Evolutionary conservation across 2,113 vertebrate genomes (phyloP), one percentile per base, ranked within the genome.

Genomic region (Pavo muticus): DNA sequence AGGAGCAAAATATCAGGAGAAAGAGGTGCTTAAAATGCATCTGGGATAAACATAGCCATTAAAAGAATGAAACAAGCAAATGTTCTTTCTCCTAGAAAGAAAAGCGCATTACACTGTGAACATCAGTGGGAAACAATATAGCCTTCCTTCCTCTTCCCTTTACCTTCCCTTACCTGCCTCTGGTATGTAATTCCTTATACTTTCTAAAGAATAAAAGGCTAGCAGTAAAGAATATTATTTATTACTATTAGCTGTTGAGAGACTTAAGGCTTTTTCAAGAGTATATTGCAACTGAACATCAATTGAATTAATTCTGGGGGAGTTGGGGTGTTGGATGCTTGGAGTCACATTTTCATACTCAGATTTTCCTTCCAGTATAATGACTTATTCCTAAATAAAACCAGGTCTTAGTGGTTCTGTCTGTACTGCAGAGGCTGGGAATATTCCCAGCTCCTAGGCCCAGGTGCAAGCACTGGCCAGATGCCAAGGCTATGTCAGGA

Each of bases 291-390:
- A 39, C 7, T 32, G 30, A 54, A 59, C 27, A 20, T 21, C 44
- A 76, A 50, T 83, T 60, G 56, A 6, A 40, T 35, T 9, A 11
- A 48, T 73, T 90, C 83, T 67, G 32, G 4, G 35, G 13, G 21
- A 78, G 42, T 21, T 48, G 76, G 56, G 74, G 82, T 4, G 6
- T 52, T 42, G 16, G 20, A 67, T n/a, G n/a, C 6, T 48, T 14
- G 60, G 29, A 71, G 10, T 20, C 9, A 37, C 42, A 11, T 44
- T 60, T 94, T 24, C 19, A 52, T 60, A 69, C 30, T 23, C 35
- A 69, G 44, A 72, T 91, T 89, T 93, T 92, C 70, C 56, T 91
- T 39, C 61, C 74, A 91, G 24, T 14, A 5, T 82, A 79, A 79
- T 65, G 27, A 82, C 72, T 85, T 73, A 40, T 90, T 87, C 91